Evolutionary conservation across 2,888 invertebrate species (phyloP), one percentile per base, ranked within the genome.

Genomic region (Ectobius pallidus): DNA sequence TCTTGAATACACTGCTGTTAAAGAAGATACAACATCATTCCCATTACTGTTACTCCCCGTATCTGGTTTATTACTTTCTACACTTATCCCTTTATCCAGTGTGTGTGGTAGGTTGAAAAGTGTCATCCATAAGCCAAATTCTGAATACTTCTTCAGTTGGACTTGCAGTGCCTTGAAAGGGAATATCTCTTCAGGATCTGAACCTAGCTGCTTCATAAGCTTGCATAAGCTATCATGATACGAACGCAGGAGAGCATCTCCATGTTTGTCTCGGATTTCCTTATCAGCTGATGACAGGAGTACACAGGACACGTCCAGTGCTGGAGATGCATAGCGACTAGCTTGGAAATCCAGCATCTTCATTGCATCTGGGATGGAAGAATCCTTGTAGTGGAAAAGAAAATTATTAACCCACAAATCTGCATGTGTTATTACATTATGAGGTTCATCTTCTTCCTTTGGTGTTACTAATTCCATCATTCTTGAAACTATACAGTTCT

Each of bases 331-430:
- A 16, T 27, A 55, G 11, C 55, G 27, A 22, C 1, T 2, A 16
- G 16, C 22, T 14, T 25, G 25, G 2, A 55, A 55, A 22, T 55
- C 55, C 9, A 27, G 3, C 25, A 55, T 22, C 27, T 4, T 25
- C 25, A 55, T 34, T 6, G 34, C 6, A 34, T 34, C 34, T 34
- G 34, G 34, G 7, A 7, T 6, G 7, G 34, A 55, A 16, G 14
- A 16, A 4, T 25, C 14, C 16, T 16, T 0, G 11, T 25, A 55
- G 3, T 22, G 11, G 4, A 86, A 0, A 34, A 92, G 80, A 77
- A 92, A 92, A 79, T 92, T 92, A n/a, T 90, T 91, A 0, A 89
- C 87, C 92, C 92, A 92, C 49, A 88, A 87, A 79, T 92, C 92
- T 0, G 92, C 92, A 72, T 92, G 92, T 0, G 87, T 88, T 30